These are phyloP conservation scores for Eulemur macaco DNA, from an alignment of 2,113 vertebrate genomes.

Conservation along the genomic window DNA sequence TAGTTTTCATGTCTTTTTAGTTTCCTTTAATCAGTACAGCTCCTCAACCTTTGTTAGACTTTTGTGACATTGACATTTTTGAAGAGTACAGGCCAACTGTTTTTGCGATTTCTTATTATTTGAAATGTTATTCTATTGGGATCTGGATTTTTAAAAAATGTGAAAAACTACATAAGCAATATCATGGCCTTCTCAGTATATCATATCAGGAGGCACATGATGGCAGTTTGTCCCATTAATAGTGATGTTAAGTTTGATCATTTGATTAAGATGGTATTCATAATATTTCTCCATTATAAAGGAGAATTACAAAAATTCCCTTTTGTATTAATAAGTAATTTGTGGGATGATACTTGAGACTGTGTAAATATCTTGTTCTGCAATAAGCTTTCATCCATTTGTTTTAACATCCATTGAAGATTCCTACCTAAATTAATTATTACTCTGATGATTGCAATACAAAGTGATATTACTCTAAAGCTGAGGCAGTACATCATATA, in stretches of 20 bases:
- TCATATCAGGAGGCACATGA: not conserved
- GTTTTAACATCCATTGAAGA: constrained; percentile 37
- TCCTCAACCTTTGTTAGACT: not conserved
- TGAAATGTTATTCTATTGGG: not conserved
- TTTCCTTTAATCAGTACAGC: constrained; percentile 2
- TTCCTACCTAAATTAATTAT: constrained; percentile 34
- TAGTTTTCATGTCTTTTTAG: not conserved
- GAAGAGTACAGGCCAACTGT: not conserved
- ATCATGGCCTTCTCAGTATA: not conserved
- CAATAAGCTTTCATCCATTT: not conserved
- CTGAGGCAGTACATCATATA: not conserved
- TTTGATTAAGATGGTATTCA: constrained; percentile 15
- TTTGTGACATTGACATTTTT: constrained; percentile 23
- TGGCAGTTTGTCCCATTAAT: constrained; percentile 17
- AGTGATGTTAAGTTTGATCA: constrained; percentile 34
- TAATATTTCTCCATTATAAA: constrained; percentile 32
- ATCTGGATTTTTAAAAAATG: not conserved
- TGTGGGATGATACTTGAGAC: not conserved
- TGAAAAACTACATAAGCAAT: not conserved
- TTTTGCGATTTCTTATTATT: constrained; percentile 47
- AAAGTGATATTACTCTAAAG: constrained; percentile 34
- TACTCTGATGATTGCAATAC: not conserved
- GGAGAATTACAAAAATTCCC: not conserved
- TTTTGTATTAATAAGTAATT: constrained; percentile 39
- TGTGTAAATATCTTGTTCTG: not conserved